Evolutionary conservation across 2,797 vertebrate genomes (phyloP).

Genomic region (Cryptoprocta ferox): DNA sequence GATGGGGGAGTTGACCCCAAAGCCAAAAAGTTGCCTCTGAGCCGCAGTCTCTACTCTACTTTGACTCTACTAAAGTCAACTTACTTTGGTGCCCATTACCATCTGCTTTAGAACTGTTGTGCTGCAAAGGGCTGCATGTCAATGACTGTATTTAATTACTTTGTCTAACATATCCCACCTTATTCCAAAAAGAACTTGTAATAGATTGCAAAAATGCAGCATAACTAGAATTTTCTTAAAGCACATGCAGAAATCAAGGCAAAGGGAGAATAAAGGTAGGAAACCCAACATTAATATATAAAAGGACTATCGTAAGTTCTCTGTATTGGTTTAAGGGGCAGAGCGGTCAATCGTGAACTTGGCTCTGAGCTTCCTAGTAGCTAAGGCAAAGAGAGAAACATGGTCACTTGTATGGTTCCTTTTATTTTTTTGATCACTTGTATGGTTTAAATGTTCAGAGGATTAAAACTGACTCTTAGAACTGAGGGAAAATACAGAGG

Average conservation of each 20-base stretch:
- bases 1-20: not conserved
- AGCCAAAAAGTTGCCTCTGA: not conserved
- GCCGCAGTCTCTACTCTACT: not conserved
- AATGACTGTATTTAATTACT: not conserved
- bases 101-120: not conserved
- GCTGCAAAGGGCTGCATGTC: not conserved
- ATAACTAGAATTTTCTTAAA: not conserved
- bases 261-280: not conserved
- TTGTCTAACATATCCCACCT: not conserved
- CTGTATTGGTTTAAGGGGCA: not conserved
- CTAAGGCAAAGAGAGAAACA: not conserved
- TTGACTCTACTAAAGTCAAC: no score
- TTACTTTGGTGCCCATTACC: not conserved
- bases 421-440: not conserved
- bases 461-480: not conserved
- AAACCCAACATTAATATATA: not conserved
- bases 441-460: not conserved
- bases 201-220: not conserved
- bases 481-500: not conserved
- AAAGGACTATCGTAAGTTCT: not conserved
- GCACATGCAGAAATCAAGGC: not conserved
- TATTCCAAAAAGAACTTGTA: not conserved
- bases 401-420: not conserved
- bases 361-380: not conserved
- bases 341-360: not conserved